Conservation (phyloP, 2,797 vertebrate species). For the Acanthurus tractus region DNA sequence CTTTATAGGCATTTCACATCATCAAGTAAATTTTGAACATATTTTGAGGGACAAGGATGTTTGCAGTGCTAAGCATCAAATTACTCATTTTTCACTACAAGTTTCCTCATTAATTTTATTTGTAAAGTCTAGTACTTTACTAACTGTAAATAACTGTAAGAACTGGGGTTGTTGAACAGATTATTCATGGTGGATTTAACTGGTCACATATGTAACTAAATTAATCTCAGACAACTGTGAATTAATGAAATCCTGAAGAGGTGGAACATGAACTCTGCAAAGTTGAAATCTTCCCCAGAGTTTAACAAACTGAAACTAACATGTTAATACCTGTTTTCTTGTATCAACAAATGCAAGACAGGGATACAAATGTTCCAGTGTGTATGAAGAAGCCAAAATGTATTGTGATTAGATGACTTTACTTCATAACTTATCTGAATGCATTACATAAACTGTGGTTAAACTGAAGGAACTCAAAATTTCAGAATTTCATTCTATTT, state of each 20-base stretch:
- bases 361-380: not conserved
- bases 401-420: slow-evolving; percentile 1
- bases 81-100: not conserved
- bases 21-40: not conserved
- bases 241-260: not conserved
- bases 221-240: not conserved
- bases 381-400: not conserved
- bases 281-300: not conserved
- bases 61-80: not conserved
- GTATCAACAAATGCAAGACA: not conserved
- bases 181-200: not conserved
- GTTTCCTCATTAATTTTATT: not conserved
- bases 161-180: not conserved
- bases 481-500: slow-evolving; percentile 5
- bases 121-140: too few species aligned
- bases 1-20: not conserved
- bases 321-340: not conserved
- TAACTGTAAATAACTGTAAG: too few species aligned
- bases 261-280: not conserved
- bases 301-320: not conserved
- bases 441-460: not conserved
- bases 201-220: not conserved
- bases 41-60: not conserved
- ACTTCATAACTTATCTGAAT: not conserved
- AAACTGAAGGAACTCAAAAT: not conserved